Evolutionary conservation across 1,140 invertebrate species (phyloP).

Genomic region (Dreissena polymorpha): DNA sequence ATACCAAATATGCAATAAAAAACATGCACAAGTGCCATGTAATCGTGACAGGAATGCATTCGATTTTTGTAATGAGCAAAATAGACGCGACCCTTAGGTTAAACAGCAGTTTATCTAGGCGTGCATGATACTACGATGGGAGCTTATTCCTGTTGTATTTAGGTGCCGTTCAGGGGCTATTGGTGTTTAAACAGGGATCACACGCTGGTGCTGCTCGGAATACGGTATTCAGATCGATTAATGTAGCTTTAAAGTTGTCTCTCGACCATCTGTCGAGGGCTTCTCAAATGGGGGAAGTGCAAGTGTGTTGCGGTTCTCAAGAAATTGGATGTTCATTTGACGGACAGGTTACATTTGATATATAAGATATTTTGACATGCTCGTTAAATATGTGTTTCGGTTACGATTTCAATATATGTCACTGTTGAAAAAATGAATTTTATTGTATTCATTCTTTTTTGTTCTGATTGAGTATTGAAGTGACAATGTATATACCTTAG

Average conservation of each 20-base stretch:
- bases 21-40: not conserved
- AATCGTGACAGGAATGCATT: not conserved
- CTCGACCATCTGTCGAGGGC: constrained; percentile 41
- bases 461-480: not conserved
- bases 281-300: not conserved
- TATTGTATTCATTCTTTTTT: not conserved
- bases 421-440: not conserved
- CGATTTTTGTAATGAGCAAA: not conserved
- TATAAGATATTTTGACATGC: not conserved
- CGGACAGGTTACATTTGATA: not conserved
- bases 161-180: constrained; percentile 2
- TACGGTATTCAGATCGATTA: constrained; percentile 50
- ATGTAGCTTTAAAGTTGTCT: constrained; percentile 56
- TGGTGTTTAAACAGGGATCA: constrained; percentile 49
- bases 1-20: not conserved
- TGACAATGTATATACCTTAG: not conserved
- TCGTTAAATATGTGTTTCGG: not conserved
- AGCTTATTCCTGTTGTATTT: constrained; percentile 55
- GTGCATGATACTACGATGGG: not conserved
- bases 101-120: not conserved
- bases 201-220: constrained; percentile 12
- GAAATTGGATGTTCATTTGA: not conserved
- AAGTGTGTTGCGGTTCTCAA: not conserved
- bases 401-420: not conserved
- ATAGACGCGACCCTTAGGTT: not conserved